These are phyloP conservation scores for Apodemus sylvaticus DNA, from an alignment of 2,113 vertebrate genomes.

Conservation along the genomic window DNA sequence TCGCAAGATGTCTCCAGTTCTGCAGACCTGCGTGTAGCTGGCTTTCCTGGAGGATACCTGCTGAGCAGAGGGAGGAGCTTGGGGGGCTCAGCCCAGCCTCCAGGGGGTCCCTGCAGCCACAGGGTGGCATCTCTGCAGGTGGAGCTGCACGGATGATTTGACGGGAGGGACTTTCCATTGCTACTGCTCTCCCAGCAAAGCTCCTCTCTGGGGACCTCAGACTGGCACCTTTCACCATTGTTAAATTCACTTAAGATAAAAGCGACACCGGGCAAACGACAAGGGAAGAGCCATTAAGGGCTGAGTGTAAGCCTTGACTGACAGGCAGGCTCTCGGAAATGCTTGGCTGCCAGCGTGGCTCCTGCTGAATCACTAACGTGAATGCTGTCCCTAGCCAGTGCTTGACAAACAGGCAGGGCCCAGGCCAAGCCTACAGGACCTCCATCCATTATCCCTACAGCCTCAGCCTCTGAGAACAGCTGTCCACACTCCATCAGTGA, in stretches of 20 bases:
- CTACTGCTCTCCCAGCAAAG: slow-evolving; percentile 16
- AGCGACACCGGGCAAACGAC: slow-evolving; percentile 60
- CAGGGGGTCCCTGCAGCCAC: neutral
- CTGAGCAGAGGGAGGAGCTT: neutral
- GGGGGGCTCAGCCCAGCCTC: neutral
- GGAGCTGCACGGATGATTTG: neutral
- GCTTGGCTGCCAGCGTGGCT: slow-evolving; percentile 34
- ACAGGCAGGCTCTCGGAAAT: slow-evolving; percentile 23
- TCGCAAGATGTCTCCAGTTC: neutral
- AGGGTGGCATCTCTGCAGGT: neutral
- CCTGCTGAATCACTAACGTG: neutral
- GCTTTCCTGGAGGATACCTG: neutral
- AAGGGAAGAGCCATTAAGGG: slow-evolving; percentile 64
- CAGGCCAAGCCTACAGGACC: neutral
- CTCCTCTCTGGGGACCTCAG: slow-evolving; percentile 48
- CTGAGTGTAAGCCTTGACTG: slow-evolving; percentile 38
- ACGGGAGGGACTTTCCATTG: neutral
- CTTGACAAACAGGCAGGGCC: neutral
- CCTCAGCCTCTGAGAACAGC: neutral
- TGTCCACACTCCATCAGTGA: neutral
- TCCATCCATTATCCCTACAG: neutral
- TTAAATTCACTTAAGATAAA: slow-evolving; percentile 71
- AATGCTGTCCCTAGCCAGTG: neutral
- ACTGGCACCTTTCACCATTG: slow-evolving; percentile 59
- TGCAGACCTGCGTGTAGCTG: neutral